Conservation (phyloP, 2,113 vertebrate genomes). For the Phoenicopterus ruber region DNA sequence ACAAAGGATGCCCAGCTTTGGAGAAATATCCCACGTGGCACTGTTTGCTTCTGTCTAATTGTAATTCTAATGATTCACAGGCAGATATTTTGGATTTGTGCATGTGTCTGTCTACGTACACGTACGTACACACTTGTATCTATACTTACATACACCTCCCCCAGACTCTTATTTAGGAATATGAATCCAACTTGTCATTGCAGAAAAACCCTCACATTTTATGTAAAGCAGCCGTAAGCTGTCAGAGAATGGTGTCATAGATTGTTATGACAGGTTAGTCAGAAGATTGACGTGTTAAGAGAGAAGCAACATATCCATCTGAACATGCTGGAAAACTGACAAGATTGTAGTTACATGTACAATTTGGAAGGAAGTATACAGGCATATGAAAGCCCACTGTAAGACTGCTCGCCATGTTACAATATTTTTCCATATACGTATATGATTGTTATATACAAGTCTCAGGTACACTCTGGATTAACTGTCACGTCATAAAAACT, state of each 20-base stretch:
- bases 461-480: neutral
- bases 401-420: neutral
- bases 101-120: neutral
- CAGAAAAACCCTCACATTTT: neutral
- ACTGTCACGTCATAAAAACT: neutral
- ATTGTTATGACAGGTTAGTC: slow-evolving; percentile 5
- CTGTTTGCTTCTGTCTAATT: neutral
- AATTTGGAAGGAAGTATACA: neutral
- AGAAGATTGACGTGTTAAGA: neutral
- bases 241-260: neutral
- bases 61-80: neutral
- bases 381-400: neutral
- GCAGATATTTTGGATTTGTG: neutral
- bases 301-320: neutral
- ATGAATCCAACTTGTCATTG: neutral
- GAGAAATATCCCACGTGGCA: neutral
- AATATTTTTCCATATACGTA: neutral
- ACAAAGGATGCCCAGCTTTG: neutral
- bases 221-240: neutral
- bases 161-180: neutral
- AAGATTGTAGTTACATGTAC: rapidly evolving
- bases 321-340: neutral
- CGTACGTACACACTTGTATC: neutral
- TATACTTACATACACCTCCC: neutral
- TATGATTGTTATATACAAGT: neutral